Evolutionary conservation across 2,888 invertebrate genomes (phyloP).

Genomic region (Automeris io): DNA sequence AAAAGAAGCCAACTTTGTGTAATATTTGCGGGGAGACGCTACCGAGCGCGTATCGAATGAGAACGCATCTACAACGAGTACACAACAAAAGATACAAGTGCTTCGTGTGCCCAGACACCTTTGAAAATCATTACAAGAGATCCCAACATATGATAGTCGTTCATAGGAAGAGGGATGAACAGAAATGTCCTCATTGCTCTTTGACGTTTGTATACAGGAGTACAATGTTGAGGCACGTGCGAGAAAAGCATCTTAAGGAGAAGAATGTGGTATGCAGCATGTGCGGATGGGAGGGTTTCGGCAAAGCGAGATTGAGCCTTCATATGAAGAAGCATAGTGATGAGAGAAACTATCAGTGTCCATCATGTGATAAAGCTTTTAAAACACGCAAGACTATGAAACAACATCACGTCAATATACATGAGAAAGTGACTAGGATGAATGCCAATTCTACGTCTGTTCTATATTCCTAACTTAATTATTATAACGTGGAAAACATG

Average conservation of each 20-base stretch:
- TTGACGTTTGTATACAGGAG: conserved; percentile 10
- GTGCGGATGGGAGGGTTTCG: conserved; percentile 32
- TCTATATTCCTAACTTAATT: background rate
- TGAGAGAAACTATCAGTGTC: conserved; percentile 15
- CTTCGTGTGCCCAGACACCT: conserved; percentile 38
- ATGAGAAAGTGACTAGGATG: conserved; percentile 9
- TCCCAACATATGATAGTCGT: conserved; percentile 36
- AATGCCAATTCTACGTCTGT: background rate
- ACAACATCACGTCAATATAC: conserved; percentile 17
- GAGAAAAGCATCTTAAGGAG: conserved; percentile 29
- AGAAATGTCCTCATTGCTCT: conserved; percentile 12
- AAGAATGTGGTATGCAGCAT: conserved; percentile 41
- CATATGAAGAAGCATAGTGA: conserved; percentile 22
- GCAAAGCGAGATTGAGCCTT: conserved; percentile 13
- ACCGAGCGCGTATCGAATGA: conserved; percentile 6
- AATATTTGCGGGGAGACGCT: conserved; percentile 8
- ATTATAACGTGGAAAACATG: too few relatives aligned
- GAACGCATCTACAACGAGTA: conserved; percentile 19
- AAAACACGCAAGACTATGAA: conserved; percentile 20
- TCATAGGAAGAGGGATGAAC: conserved; percentile 24
- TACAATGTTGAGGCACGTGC: conserved; percentile 24
- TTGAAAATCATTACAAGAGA: conserved; percentile 36
- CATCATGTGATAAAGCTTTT: conserved; percentile 15
- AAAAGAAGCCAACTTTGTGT: conserved; percentile 22
- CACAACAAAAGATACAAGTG: conserved; percentile 60